These are phyloP conservation scores for Erythrocercus mccallii DNA, from an alignment of 2,113 vertebrate species.

Conservation along the genomic window DNA sequence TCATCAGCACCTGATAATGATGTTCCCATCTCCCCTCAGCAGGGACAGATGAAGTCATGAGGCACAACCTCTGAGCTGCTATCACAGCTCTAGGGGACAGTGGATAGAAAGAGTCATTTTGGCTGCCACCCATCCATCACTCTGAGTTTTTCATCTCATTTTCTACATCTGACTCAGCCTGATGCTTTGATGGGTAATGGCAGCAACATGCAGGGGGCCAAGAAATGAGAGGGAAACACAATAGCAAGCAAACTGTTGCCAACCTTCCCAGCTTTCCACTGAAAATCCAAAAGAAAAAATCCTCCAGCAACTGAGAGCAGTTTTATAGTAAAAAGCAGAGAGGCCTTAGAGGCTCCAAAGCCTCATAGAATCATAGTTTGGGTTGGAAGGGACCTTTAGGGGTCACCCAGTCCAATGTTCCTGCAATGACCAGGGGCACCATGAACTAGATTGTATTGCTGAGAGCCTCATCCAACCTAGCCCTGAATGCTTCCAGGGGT, in stretches of 20 bases:
- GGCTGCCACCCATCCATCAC: neutral
- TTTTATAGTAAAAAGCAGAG: neutral
- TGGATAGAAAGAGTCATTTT: neutral
- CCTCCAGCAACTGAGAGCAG: neutral
- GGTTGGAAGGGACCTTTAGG: neutral
- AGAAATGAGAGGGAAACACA: neutral
- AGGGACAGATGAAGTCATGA: neutral
- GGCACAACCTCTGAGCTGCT: neutral
- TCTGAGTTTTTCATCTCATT: neutral
- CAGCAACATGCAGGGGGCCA: neutral
- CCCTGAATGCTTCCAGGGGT: neutral
- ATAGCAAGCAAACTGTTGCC: neutral
- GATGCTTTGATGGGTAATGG: constrained; percentile 13
- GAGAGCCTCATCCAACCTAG: neutral
- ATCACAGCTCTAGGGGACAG: neutral
- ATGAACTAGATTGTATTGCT: neutral
- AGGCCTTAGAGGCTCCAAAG: neutral
- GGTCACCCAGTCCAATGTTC: neutral
- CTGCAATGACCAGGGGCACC: neutral
- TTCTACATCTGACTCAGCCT: neutral
- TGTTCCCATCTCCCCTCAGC: neutral
- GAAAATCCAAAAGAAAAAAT: neutral
- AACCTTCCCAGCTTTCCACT: neutral
- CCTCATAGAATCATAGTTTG: neutral
- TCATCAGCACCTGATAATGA: neutral